Base-by-base conservation (phyloP, 2,797 vertebrate species). In the Darevskia nairensis region DNA sequence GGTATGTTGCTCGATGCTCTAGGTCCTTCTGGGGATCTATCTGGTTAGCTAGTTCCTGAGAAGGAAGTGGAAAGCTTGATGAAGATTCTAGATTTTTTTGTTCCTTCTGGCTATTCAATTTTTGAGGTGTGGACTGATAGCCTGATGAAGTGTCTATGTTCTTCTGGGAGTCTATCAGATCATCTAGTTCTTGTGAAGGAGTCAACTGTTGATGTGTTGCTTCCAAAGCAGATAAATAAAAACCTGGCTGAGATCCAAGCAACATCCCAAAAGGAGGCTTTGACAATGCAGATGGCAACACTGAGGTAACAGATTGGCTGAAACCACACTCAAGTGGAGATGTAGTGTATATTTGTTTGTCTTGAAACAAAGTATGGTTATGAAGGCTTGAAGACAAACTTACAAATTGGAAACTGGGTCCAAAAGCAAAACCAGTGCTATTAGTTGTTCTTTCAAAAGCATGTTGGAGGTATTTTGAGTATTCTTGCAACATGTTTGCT, bases 391-490 rank as follows among this genome's bases (percentile, higher is more conserved):
- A 97, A 88, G 98, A 98, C 90, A 99, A 97, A 87, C 96, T 97
- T 88, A 99, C 97, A 94, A 99, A 99, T 15, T 98, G 98, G 93
- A 98, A 99, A 27, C 98, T 97, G 4, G 97, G 98, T 84, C 98
- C 98, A 80, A 99, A 98, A 92, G 97, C 95, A 96, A 99, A 99
- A 93, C 98, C 97, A 90, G 98, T 97, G 76, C 98, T 98, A 90
- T 99, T 99, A 96, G 98, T 99, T 94, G 99, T 99, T 96, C 99
- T 98, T 96, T 99, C 99, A 96, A 99, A 97, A 90, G 99, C 98
- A 96, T 99, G 99, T 80, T 99, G 98, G 95, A 99, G 98, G 96
- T 99, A 99, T 96, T 99, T 99, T 1, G 99, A 99, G 95, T 99
- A 99, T 95, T 99, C 99, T 84, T 98, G 99, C 97, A 99, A 98